Conservation (phyloP, 2,113 vertebrate species). For the Halichoeres trimaculatus region DNA sequence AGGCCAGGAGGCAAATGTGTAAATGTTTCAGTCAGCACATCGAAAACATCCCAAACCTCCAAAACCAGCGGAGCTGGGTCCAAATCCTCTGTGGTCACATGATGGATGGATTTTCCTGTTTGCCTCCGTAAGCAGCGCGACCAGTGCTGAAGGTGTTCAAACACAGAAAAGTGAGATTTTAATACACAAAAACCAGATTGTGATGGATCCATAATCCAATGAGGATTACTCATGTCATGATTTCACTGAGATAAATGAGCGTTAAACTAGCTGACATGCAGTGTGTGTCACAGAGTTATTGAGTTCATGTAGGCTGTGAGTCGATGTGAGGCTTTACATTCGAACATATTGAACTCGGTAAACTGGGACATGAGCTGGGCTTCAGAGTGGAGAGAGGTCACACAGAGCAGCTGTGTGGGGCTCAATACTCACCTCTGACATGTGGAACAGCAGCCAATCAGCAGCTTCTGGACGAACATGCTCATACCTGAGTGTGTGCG, state of each 20-base stretch:
- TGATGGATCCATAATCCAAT: too few species aligned
- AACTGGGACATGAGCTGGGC: constrained; percentile 10
- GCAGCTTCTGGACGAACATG: constrained; percentile 12
- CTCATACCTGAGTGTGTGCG: constrained; percentile 4
- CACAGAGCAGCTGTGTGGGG: background rate
- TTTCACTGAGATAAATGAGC: background rate
- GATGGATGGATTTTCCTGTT: constrained; percentile 6
- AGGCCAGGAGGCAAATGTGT: background rate
- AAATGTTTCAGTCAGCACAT: constrained; percentile 3
- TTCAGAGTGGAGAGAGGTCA: background rate
- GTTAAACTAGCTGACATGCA: background rate
- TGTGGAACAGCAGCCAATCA: constrained; percentile 15
- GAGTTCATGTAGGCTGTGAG: constrained; percentile 16
- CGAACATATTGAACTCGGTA: constrained; percentile 29
- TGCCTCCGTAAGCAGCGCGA: background rate
- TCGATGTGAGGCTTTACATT: constrained; percentile 45
- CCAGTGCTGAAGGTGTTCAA: background rate
- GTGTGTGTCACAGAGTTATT: constrained; percentile 5
- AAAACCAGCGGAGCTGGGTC: background rate
- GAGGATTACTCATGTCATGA: too few species aligned
- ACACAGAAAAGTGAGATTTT: background rate
- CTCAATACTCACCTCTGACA: constrained; percentile 6
- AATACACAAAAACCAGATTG: background rate
- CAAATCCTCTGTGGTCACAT: constrained; percentile 8
- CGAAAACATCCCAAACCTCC: constrained; percentile 4